Base-by-base conservation (phyloP, 2,797 vertebrate species). In the Crenichthys baileyi region DNA sequence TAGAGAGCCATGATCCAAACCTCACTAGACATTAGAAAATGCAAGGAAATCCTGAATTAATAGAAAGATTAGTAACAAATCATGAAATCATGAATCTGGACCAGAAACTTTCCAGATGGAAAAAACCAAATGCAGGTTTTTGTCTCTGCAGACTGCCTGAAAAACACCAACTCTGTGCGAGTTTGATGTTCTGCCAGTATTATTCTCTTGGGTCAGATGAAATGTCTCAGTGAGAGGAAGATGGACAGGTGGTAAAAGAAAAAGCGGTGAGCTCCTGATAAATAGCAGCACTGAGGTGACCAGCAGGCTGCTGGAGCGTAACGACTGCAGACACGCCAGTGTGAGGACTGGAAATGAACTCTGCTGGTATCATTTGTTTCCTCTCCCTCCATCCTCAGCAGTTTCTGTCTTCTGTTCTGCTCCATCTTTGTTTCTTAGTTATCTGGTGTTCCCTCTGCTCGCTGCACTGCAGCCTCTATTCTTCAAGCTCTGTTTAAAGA, bases 261-360 rank as follows among this genome's bases (percentile, higher is more conserved):
- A 44, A 73, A 63, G 74, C 8, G 55, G 56, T 53, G 55, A 71
- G 70, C 31, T 48, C 31, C 24, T 67, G 70, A 51, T 22, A 76
- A 82, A 78, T 63, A 9, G 39, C 39, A 5, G 67, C 22, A 39
- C 39, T 46, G 39, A 70, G 39, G 41, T 71, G 82, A 88, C 84
- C 77, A 70, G 76, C 70, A 16, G 78, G 76, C 74, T 72, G 76
- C 72, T 73, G 82, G 78, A 83, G 76, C 72, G n/a, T 67, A 82
- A 85, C 78, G 24, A 26, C 46, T 2, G 2, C 9, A 82, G 84
- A 76, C 76, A 68, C 68, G 39, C 80, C 70, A 15, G 72, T 73
- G 74, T 75, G 78, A 79, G 46, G 82, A 76, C 73, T 86, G 39
- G 36, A 70, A 70, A 70, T 41, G 67, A 70, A 77, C 73, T 75